These are phyloP conservation scores for Formica exsecta DNA, from an alignment of 1,140 invertebrate species.

Conservation along the genomic window DNA sequence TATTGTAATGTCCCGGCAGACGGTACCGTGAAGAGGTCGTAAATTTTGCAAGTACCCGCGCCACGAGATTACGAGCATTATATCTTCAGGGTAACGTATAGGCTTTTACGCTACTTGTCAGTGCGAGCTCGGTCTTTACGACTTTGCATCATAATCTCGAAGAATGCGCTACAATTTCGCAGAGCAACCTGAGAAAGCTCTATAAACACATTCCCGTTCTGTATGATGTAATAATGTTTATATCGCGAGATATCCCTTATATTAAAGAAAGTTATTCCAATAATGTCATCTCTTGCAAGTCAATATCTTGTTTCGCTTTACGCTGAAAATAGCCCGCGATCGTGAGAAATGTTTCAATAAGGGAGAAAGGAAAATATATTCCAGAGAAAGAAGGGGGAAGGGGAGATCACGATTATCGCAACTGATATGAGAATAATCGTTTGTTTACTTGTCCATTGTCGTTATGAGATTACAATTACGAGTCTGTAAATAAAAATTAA, in stretches of 20 bases:
- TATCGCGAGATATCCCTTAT: constrained; percentile 10
- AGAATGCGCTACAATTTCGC: constrained; percentile 28
- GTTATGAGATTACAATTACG: background rate
- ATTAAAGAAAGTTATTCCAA: constrained; percentile 15
- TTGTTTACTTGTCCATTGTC: background rate
- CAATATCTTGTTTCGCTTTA: constrained; percentile 9
- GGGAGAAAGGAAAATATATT: background rate
- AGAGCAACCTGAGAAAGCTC: constrained; percentile 4
- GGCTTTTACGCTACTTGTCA: constrained; percentile 54
- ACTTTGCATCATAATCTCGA: constrained; percentile 57
- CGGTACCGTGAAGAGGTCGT: constrained; percentile 40
- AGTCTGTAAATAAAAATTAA: constrained; percentile 24
- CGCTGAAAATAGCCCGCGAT: background rate
- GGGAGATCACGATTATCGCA: background rate
- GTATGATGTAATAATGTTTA: constrained; percentile 16
- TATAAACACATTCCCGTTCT: constrained; percentile 17
- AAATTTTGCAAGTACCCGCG: constrained; percentile 46
- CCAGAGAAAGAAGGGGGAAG: background rate
- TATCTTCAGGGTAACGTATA: constrained; percentile 64
- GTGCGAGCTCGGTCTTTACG: constrained; percentile 42
- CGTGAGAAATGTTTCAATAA: constrained; percentile 45
- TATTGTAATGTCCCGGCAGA: constrained; percentile 44
- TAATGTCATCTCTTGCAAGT: background rate
- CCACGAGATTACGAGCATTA: constrained; percentile 46
- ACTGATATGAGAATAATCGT: background rate